Evolutionary conservation across 2,113 vertebrate species (phyloP).

Genomic region (Pelecanus crispus): DNA sequence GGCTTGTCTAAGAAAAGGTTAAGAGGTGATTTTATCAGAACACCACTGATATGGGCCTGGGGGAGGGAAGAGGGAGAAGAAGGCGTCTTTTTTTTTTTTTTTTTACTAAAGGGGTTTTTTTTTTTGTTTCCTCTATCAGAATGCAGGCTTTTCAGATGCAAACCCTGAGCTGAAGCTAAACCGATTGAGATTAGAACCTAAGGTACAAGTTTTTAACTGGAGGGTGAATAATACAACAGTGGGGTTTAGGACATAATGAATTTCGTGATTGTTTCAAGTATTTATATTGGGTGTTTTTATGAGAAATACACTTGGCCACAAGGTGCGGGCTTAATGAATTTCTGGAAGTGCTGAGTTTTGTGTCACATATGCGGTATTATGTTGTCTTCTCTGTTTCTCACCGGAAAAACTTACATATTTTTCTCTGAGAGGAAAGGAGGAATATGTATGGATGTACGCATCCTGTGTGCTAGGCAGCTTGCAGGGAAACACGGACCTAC

Average conservation of each 20-base stretch:
- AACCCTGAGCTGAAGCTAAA: not conserved
- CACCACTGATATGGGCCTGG: not conserved
- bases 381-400: not conserved
- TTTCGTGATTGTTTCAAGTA: not conserved
- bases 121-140: not conserved
- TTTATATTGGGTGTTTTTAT: not conserved
- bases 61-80: not conserved
- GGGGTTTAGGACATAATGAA: not conserved
- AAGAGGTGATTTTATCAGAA: not conserved
- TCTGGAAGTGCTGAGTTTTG: not conserved
- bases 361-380: rapidly evolving
- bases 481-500: not conserved
- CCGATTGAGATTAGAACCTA: not conserved
- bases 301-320: not conserved
- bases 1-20: not conserved
- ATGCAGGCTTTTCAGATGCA: not conserved
- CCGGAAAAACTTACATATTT: not conserved
- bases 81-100: too few species aligned
- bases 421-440: not conserved
- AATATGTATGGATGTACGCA: not conserved
- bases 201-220: not conserved
- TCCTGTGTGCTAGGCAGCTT: not conserved
- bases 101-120: not conserved
- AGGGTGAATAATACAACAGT: not conserved
- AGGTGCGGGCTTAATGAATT: not conserved